Evolutionary conservation across 2,797 vertebrate species (phyloP).

Genomic region (Brachyalestes nurse): DNA sequence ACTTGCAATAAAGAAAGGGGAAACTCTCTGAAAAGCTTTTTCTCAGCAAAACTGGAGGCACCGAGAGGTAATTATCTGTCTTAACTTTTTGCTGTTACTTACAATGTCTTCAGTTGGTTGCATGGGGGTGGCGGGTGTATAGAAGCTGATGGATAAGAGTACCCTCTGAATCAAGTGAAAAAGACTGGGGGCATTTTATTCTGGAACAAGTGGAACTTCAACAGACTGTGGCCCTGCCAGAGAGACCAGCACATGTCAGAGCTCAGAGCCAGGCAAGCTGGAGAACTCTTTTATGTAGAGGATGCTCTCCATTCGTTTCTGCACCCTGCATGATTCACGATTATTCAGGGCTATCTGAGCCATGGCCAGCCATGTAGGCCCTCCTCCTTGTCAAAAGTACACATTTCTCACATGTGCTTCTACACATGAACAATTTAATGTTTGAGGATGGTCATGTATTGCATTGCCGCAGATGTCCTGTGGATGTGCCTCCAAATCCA

Average conservation of each 20-base stretch:
- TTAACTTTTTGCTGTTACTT: conserved; percentile 70
- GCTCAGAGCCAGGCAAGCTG: conserved; percentile 62
- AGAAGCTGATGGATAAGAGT: conserved; percentile 69
- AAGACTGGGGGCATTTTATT: conserved; percentile 67
- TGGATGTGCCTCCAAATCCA: conserved; percentile 9
- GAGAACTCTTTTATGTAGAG: conserved; percentile 67
- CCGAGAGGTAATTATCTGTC: conserved; percentile 71
- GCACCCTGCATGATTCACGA: conserved; percentile 60
- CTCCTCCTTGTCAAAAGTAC: conserved; percentile 64
- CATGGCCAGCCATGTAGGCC: conserved; percentile 39
- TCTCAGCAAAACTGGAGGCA: conserved; percentile 71
- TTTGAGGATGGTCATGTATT: conserved; percentile 18
- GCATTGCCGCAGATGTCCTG: conserved; percentile 6
- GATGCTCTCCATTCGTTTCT: conserved; percentile 59
- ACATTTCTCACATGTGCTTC: conserved; percentile 23
- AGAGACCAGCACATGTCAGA: conserved; percentile 63
- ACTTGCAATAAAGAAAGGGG: conserved; percentile 64
- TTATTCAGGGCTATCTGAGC: conserved; percentile 50
- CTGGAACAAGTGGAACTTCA: conserved; percentile 66
- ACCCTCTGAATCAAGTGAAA: conserved; percentile 65
- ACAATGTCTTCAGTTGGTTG: conserved; percentile 38
- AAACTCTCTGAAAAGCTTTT: conserved; percentile 69
- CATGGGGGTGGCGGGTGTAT: neutral
- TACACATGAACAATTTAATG: conserved; percentile 62
- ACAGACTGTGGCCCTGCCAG: conserved; percentile 67